phyloP scores from a whole-genome alignment of 2,888 invertebrate species.

The Callyntrura sp. region DNA sequence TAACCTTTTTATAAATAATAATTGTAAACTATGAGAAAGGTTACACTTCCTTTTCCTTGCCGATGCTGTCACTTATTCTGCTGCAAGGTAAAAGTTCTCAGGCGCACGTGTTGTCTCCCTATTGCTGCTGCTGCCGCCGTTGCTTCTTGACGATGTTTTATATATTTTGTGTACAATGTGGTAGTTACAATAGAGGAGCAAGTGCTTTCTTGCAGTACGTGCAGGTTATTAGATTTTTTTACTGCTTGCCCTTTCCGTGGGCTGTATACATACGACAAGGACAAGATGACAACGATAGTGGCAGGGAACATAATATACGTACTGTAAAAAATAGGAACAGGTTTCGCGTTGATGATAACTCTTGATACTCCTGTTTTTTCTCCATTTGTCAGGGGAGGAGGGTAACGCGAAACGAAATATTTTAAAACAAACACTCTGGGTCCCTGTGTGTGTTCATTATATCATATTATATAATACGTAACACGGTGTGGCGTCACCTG shows the following conservation, averaged over 20 bases:
- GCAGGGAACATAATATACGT: neutral
- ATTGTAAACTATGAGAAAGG: conserved; percentile 22
- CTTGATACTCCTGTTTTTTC: neutral
- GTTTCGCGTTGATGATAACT: neutral
- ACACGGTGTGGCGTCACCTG: conserved; percentile 51
- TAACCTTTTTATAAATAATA: conserved; percentile 24
- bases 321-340: neutral
- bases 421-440: conserved; percentile 9
- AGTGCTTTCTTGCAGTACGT: neutral
- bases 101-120: conserved; percentile 66
- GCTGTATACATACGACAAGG: conserved; percentile 14
- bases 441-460: neutral
- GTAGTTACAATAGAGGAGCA: conserved; percentile 13
- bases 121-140: conserved; percentile 13
- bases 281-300: conserved; percentile 31
- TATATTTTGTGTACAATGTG: neutral
- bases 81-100: conserved; percentile 65
- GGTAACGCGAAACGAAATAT: neutral
- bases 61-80: neutral
- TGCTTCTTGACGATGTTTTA: conserved; percentile 5
- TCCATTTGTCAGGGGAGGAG: neutral
- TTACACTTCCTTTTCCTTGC: conserved; percentile 24
- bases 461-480: conserved; percentile 5
- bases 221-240: conserved; percentile 51
- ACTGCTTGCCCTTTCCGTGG: conserved; percentile 6